A percentile compares a stretch with the other conserved stretches of the same genome.
Evolutionary conservation across 2,797 vertebrate species (phyloP).

Genomic region (Melanotaenia boesemani): DNA sequence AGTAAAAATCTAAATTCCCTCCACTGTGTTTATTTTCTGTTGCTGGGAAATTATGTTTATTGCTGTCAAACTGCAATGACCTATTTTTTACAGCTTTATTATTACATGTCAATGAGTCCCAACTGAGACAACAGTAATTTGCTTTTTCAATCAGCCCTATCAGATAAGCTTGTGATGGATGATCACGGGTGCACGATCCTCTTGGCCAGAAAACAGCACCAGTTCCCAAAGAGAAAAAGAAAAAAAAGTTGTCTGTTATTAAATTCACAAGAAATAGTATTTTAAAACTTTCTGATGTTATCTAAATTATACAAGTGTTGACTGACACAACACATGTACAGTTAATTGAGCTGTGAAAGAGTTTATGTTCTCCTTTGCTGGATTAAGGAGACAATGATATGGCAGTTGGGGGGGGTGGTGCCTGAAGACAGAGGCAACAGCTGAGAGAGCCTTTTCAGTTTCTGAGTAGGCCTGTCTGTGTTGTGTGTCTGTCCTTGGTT

Average conservation of each 20-base stretch:
- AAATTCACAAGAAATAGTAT: conserved; percentile 8
- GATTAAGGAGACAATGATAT: conserved; percentile 56
- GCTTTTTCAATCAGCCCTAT: conserved; percentile 45
- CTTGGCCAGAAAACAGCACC: conserved; percentile 14
- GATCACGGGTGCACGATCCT: conserved; percentile 27
- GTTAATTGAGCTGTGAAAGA: conserved; percentile 31
- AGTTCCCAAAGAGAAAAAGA: neutral
- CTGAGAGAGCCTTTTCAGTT: conserved; percentile 72
- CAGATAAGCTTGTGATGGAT: conserved; percentile 67
- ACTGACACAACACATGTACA: conserved; percentile 26
- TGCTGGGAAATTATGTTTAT: conserved; percentile 35
- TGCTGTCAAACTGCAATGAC: conserved; percentile 15
- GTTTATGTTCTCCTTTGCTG: conserved; percentile 33
- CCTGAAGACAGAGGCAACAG: conserved; percentile 63
- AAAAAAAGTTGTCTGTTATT: conserved; percentile 20
- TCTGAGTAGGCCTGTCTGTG: conserved; percentile 58
- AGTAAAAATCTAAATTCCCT: conserved; percentile 13
- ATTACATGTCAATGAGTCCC: conserved; percentile 33
- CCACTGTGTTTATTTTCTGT: conserved; percentile 4
- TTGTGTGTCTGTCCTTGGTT: conserved; percentile 45
- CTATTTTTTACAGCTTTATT: conserved; percentile 29
- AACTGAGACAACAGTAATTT: conserved; percentile 62
- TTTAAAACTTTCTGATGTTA: conserved; percentile 17
- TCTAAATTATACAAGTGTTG: conserved; percentile 16
- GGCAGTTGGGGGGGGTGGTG: conserved; percentile 29